Evolutionary conservation across 2,888 invertebrate genomes (phyloP).

Genomic region (Heteromyza rotundicornis): DNA sequence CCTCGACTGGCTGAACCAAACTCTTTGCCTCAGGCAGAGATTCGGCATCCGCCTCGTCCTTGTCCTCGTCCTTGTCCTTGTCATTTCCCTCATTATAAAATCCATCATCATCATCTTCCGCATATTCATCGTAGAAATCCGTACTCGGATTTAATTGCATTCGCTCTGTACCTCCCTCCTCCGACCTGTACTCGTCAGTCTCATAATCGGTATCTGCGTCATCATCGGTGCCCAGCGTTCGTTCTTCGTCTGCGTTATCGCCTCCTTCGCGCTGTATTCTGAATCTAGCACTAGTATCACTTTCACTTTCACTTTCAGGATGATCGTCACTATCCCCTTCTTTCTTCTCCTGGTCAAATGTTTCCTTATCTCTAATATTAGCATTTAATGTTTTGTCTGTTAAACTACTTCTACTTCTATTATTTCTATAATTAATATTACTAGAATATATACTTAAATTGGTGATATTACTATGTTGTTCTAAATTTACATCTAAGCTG

Average conservation of each 20-base stretch:
- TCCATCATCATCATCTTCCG: constrained; percentile 39
- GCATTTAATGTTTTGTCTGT: constrained; percentile 7
- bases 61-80: constrained; percentile 30
- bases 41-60: too few species aligned
- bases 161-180: constrained; percentile 40
- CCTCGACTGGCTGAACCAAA: constrained; percentile 35
- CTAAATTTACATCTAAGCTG: constrained; percentile 62
- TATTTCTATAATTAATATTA: constrained; percentile 28
- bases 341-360: constrained; percentile 13
- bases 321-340: constrained; percentile 24
- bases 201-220: constrained; percentile 38
- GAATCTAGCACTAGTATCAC: constrained; percentile 30
- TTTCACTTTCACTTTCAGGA: constrained; percentile 30
- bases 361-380: constrained; percentile 1
- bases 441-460: constrained; percentile 48
- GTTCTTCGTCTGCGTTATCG: background rate
- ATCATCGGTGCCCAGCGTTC: constrained; percentile 16
- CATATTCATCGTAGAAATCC: constrained; percentile 53
- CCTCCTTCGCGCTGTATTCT: constrained; percentile 14
- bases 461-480: constrained; percentile 49
- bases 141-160: constrained; percentile 53
- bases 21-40: constrained; percentile 50
- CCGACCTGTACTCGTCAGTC: constrained; percentile 35
- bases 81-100: constrained; percentile 34
- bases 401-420: constrained; percentile 33